These are phyloP conservation scores for Drosophila ohnishii DNA, from an alignment of 1,140 invertebrate species.

Conservation along the genomic window DNA sequence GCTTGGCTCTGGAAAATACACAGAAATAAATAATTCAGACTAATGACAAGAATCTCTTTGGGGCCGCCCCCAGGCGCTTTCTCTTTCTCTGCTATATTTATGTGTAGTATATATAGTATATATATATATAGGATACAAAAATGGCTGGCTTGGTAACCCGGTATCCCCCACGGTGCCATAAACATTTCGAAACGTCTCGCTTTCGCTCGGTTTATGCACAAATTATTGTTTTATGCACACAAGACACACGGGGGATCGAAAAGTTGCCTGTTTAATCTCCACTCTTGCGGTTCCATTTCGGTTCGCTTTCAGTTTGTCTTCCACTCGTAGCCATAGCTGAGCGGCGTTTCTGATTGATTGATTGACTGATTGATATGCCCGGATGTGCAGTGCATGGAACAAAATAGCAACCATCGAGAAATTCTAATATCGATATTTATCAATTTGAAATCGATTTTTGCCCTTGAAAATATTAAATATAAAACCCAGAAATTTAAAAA, in stretches of 20 bases:
- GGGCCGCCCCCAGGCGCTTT: slow-evolving; percentile 4
- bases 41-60: slow-evolving; percentile 44
- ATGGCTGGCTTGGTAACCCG: slow-evolving; percentile 13
- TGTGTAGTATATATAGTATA: slow-evolving; percentile 3
- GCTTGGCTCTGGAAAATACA: slow-evolving; percentile 19
- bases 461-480: no score
- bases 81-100: slow-evolving; percentile 6
- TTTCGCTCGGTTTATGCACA: slow-evolving; percentile 47
- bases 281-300: slow-evolving; percentile 22
- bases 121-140: slow-evolving; percentile 24
- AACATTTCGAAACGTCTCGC: slow-evolving; percentile 59
- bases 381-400: slow-evolving; percentile 21
- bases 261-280: slow-evolving; percentile 32
- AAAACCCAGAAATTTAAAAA: no score
- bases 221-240: slow-evolving; percentile 68
- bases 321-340: slow-evolving; percentile 17
- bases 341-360: slow-evolving; percentile 1
- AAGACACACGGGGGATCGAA: slow-evolving; percentile 16
- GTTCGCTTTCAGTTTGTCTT: slow-evolving; percentile 28
- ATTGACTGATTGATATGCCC: slow-evolving; percentile 34
- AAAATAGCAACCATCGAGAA: no score
- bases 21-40: slow-evolving; percentile 47
- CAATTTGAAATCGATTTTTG: no score
- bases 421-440: no score
- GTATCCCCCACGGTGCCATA: slow-evolving; percentile 63